phyloP scores from a whole-genome alignment of 2,113 vertebrate species.

The Halcyon senegalensis region DNA sequence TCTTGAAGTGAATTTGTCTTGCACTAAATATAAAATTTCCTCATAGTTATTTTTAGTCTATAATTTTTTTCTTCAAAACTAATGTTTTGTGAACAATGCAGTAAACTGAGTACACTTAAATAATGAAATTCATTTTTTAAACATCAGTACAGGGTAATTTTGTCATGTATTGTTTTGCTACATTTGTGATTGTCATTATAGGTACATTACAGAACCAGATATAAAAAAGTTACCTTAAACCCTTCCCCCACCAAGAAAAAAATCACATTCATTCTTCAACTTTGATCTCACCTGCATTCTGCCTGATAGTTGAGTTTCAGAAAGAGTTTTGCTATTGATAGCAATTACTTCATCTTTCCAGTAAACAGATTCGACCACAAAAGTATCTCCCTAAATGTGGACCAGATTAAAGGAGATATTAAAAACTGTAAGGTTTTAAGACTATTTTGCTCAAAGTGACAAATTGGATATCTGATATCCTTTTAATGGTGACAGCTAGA shows the following conservation, averaged over 20 bases:
- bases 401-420: neutral
- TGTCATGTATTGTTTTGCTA: neutral
- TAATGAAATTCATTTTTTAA: neutral
- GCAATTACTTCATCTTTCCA: neutral
- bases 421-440: neutral
- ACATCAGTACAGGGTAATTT: neutral
- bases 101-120: neutral
- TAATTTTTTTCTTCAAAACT: neutral
- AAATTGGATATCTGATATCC: neutral
- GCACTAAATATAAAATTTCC: neutral
- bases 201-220: neutral
- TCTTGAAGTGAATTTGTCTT: neutral
- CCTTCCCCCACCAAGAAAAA: neutral
- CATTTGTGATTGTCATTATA: neutral
- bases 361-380: neutral
- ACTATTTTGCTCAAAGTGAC: neutral
- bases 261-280: neutral
- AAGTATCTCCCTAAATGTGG: neutral
- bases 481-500: neutral
- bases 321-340: neutral
- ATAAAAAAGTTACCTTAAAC: neutral
- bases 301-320: neutral
- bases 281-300: neutral
- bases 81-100: neutral
- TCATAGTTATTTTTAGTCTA: fast-evolving